These are phyloP conservation scores for Limanda limanda DNA, from an alignment of 2,113 vertebrate genomes.

Conservation along the genomic window DNA sequence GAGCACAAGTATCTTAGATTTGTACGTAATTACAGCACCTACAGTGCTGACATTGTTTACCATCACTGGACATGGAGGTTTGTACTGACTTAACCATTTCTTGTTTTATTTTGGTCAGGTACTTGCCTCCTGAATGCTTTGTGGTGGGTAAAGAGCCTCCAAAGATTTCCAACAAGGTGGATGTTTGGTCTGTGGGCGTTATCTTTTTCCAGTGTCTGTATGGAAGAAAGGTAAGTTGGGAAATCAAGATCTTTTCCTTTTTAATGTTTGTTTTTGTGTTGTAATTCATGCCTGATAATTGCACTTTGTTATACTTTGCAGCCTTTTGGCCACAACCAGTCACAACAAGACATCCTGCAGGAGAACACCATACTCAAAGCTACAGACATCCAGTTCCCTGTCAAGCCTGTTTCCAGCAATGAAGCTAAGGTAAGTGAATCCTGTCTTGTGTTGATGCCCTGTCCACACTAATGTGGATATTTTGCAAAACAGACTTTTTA, in stretches of 20 bases:
- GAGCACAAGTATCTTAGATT: not conserved
- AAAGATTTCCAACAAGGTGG: slow-evolving; percentile 99
- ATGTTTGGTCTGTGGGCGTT: slow-evolving; percentile 98
- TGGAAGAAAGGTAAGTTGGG: slow-evolving; percentile 92
- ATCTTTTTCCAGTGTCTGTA: slow-evolving; percentile 99
- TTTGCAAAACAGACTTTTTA: not conserved
- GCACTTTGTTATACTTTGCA: slow-evolving; percentile 60
- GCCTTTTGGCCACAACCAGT: slow-evolving; percentile 99
- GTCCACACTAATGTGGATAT: not conserved
- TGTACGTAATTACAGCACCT: not conserved
- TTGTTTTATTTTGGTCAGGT: slow-evolving; percentile 81
- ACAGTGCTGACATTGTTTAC: not conserved
- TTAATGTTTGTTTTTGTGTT: not conserved
- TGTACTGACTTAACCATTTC: not conserved
- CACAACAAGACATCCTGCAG: slow-evolving; percentile 99
- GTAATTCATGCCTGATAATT: not conserved
- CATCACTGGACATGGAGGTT: not conserved
- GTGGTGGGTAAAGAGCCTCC: slow-evolving; percentile 99
- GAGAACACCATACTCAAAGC: slow-evolving; percentile 99
- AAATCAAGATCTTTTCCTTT: not conserved
- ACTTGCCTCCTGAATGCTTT: slow-evolving; percentile 98
- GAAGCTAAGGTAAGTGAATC: slow-evolving; percentile 96
- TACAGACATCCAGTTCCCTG: slow-evolving; percentile 97
- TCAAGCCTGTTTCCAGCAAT: slow-evolving; percentile 97
- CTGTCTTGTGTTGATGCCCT: not conserved